phyloP scores from a whole-genome alignment of 2,797 vertebrate genomes.

The Rhinatrema bivittatum region DNA sequence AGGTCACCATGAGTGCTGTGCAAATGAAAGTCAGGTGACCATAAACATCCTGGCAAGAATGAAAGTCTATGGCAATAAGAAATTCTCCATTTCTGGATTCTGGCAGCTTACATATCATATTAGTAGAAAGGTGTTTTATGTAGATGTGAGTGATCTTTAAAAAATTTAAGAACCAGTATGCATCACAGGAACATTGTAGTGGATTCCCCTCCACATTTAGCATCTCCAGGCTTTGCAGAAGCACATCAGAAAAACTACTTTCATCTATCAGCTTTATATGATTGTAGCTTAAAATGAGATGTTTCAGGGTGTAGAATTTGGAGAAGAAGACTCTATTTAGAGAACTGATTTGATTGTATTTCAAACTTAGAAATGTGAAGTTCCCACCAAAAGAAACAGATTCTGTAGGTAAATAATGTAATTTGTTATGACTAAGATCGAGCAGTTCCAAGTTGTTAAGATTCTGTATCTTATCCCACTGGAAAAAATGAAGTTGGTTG shows the following conservation, averaged over 20 bases:
- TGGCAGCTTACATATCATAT: constrained; percentile 61
- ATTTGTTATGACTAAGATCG: constrained; percentile 56
- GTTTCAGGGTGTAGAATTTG: constrained; percentile 17
- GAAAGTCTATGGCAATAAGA: constrained; percentile 61
- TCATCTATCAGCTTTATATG: constrained; percentile 50
- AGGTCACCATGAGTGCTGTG: constrained; percentile 43
- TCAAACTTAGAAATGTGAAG: constrained; percentile 61
- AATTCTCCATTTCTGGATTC: constrained; percentile 50
- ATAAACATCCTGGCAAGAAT: constrained; percentile 71
- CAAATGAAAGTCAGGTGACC: constrained; percentile 56
- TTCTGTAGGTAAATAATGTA: constrained; percentile 37
- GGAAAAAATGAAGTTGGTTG: constrained; percentile 56
- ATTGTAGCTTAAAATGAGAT: constrained; percentile 56
- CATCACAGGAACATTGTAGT: constrained; percentile 66
- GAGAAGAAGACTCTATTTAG: constrained; percentile 62
- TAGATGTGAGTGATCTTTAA: constrained; percentile 42
- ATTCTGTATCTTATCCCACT: constrained; percentile 53
- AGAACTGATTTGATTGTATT: constrained; percentile 50
- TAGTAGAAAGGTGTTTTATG: constrained; percentile 58
- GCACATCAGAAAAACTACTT: constrained; percentile 37
- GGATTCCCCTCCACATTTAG: constrained; percentile 67
- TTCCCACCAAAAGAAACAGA: constrained; percentile 31
- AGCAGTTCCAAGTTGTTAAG: constrained; percentile 48
- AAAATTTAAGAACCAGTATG: constrained; percentile 65
- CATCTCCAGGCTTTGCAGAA: constrained; percentile 31